Evolutionary conservation across 2,797 vertebrate genomes (phyloP), one percentile per base, ranked within the genome.

Genomic region (Microchirus variegatus): DNA sequence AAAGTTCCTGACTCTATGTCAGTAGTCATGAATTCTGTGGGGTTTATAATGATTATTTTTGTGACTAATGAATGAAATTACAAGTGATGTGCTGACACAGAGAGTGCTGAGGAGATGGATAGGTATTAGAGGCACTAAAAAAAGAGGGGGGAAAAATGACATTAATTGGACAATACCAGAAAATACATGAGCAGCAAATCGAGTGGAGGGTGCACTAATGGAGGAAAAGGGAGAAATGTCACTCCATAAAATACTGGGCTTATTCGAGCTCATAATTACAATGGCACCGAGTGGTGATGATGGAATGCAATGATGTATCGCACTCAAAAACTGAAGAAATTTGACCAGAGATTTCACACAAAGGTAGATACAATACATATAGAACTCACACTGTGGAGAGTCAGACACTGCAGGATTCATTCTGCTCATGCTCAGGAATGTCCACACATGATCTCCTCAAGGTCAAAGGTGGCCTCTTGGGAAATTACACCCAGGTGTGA

Each of bases 181-280:
- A 65, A 79, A 77, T 40, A 58, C 16, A 66, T 60, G 59, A 77
- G 67, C 53, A 49, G 60, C 68, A 54, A 70, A 67, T n/a, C 51
- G 73, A 73, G 64, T 40, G 42, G 57, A 72, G 58, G 13, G 60
- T 12, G 51, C 18, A 26, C 64, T 73, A 81, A 81, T 78, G 59
- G 67, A 78, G 52, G 56, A 60, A 67, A 70, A 12, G n/a, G 38
- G 44, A 77, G 62, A 63, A 82, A 78, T 75, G 73, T 79, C 77
- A 76, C 42, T 79, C 35, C n/a, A 47, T 64, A 61, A 76, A 73
- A 74, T 50, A 71, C 48, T 12, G 36, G 4, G 50, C 54, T 82
- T 70, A 81, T 78, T 70, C 74, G 35, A 50, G 49, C 16, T 59
- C 38, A 41, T 78, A 77, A 85, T 85, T 77, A 82, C 73, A n/a